Conservation (phyloP, 2,113 vertebrate species). For the Coreoperca whiteheadi region DNA sequence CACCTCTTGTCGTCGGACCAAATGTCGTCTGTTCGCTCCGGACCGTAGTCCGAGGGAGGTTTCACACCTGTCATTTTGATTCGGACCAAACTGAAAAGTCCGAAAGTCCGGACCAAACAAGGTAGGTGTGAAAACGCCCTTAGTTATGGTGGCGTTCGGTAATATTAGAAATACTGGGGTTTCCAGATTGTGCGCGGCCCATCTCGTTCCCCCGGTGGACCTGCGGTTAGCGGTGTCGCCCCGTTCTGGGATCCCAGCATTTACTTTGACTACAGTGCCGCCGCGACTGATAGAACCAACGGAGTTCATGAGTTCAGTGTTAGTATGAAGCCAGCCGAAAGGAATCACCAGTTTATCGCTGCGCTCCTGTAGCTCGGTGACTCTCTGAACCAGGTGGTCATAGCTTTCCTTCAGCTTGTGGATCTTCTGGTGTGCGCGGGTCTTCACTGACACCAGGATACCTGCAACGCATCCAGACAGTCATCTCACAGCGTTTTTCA, state of each 20-base stretch:
- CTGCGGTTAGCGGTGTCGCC: too few relatives aligned
- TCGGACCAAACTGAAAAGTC: too few relatives aligned
- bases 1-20: too few relatives aligned
- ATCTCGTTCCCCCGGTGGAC: too few relatives aligned
- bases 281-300: not conserved
- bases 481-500: not conserved
- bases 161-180: not conserved
- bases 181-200: too few relatives aligned
- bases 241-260: not conserved
- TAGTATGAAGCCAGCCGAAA: not conserved
- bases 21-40: too few relatives aligned
- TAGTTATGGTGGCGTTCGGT: not conserved
- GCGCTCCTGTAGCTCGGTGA: conserved; percentile 88
- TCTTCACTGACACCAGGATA: conserved; percentile 93
- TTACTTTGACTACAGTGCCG: not conserved
- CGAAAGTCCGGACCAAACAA: too few relatives aligned
- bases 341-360: conserved; percentile 87
- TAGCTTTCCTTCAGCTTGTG: conserved; percentile 91
- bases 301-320: too few relatives aligned
- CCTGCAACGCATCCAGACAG: conserved; percentile 79
- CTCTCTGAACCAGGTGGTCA: conserved; percentile 85
- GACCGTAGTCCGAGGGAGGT: too few relatives aligned
- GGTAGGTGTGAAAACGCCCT: too few relatives aligned
- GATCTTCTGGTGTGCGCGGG: conserved; percentile 87
- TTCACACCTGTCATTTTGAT: too few relatives aligned